phyloP scores from a whole-genome alignment of 1,140 invertebrate genomes.

The Cephus cinctus region DNA sequence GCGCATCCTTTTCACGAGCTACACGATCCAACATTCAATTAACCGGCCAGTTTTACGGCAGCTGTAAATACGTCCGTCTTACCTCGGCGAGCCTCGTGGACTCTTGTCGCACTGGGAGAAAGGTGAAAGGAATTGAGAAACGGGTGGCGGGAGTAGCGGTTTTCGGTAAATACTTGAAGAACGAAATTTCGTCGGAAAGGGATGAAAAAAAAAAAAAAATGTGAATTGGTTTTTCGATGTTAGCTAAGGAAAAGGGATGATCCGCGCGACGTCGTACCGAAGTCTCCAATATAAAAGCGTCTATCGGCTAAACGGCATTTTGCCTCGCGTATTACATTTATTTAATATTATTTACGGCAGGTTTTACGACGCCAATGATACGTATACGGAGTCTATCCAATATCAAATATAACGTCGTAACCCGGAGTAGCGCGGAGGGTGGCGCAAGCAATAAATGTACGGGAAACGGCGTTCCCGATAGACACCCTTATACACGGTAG shows the following conservation, averaged over 20 bases:
- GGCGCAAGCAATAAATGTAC: constrained; percentile 53
- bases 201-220: too few relatives aligned
- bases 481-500: constrained; percentile 32
- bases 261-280: not conserved
- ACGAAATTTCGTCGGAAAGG: too few relatives aligned
- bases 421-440: constrained; percentile 39
- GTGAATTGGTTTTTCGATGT: too few relatives aligned
- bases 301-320: constrained; percentile 43
- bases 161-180: too few relatives aligned
- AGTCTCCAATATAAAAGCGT: not conserved
- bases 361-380: constrained; percentile 54
- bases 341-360: constrained; percentile 56
- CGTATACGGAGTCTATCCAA: constrained; percentile 54
- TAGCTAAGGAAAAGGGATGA: too few relatives aligned
- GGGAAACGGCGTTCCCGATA: constrained; percentile 51
- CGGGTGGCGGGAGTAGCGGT: too few relatives aligned
- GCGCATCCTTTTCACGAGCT: not conserved
- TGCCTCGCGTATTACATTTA: constrained; percentile 51
- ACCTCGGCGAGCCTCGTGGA: constrained; percentile 9
- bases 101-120: too few relatives aligned
- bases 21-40: constrained; percentile 25
- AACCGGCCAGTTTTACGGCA: constrained; percentile 26
- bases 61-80: constrained; percentile 27
- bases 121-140: too few relatives aligned
- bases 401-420: constrained; percentile 57